These are phyloP conservation scores for Parasteatoda tepidariorum DNA, from an alignment of 1,140 invertebrate species.

Conservation along the genomic window DNA sequence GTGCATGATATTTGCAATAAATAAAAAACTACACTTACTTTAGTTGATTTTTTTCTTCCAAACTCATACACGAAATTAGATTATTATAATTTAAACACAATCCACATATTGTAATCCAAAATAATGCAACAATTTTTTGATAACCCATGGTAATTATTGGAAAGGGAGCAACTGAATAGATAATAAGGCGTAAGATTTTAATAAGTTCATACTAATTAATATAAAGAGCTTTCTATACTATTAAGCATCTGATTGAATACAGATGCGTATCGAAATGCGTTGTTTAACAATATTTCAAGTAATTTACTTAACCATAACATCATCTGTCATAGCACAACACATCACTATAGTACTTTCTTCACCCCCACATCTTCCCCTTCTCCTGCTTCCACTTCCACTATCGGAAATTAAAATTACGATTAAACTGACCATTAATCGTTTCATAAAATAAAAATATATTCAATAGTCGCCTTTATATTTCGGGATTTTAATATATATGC, in stretches of 20 bases:
- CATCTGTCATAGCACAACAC: background rate
- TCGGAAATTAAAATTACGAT: background rate
- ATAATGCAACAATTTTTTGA: slow-evolving; percentile 3
- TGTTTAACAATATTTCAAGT: background rate
- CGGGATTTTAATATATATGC: too few species aligned
- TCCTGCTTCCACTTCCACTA: background rate
- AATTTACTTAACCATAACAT: background rate
- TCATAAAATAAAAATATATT: too few species aligned
- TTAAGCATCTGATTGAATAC: background rate
- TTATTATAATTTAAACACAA: slow-evolving; percentile 15
- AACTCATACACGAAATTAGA: slow-evolving; percentile 22
- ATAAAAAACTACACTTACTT: too few species aligned
- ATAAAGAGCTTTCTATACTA: background rate
- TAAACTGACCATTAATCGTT: too few species aligned
- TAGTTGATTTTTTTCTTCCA: slow-evolving; percentile 31
- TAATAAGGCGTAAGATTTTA: background rate
- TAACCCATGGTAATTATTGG: slow-evolving; percentile 36
- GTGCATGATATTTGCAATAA: too few species aligned
- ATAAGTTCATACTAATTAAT: background rate
- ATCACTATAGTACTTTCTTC: background rate
- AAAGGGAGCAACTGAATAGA: slow-evolving; percentile 2
- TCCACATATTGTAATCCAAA: slow-evolving; percentile 33
- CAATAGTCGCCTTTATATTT: too few species aligned
- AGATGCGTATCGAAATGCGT: background rate
- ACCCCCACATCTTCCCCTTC: background rate